These are phyloP conservation scores for Embidobia sp. DNA, from an alignment of 2,888 invertebrate species.

Conservation along the genomic window DNA sequence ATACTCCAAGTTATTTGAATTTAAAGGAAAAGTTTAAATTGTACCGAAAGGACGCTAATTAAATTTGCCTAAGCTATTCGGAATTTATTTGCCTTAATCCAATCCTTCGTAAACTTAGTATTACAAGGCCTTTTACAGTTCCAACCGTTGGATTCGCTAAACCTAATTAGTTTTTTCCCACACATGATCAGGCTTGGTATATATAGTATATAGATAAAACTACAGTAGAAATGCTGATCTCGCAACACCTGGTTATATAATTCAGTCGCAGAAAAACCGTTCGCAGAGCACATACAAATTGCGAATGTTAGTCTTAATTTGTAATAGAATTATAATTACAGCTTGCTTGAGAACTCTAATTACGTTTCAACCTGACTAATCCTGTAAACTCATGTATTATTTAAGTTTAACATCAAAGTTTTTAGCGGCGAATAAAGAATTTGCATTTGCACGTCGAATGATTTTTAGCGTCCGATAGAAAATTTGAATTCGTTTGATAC, in stretches of 20 bases:
- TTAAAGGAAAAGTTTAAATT: background rate
- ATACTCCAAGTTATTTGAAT: no score
- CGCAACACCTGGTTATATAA: constrained; percentile 19
- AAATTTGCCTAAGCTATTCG: background rate
- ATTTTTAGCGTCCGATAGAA: no score
- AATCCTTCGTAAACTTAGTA: constrained; percentile 1
- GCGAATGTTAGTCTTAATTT: no score
- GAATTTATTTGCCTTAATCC: constrained; percentile 8
- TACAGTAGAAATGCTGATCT: constrained; percentile 17
- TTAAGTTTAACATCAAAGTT: no score
- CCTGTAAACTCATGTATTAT: no score
- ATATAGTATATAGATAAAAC: constrained; percentile 4
- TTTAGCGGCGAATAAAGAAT: no score
- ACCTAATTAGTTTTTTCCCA: constrained; percentile 43
- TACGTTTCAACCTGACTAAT: no score
- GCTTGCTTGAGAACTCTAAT: no score
- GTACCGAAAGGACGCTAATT: background rate
- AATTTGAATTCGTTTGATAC: no score
- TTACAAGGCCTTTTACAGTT: constrained; percentile 12
- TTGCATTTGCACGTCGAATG: no score
- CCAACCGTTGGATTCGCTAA: constrained; percentile 7
- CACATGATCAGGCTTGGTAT: constrained; percentile 22
- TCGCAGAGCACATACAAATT: no score
- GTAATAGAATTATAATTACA: no score
- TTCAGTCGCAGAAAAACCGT: constrained; percentile 1